Base-by-base conservation (phyloP, 1,140 invertebrate species). In the Camponotus floridanus region DNA sequence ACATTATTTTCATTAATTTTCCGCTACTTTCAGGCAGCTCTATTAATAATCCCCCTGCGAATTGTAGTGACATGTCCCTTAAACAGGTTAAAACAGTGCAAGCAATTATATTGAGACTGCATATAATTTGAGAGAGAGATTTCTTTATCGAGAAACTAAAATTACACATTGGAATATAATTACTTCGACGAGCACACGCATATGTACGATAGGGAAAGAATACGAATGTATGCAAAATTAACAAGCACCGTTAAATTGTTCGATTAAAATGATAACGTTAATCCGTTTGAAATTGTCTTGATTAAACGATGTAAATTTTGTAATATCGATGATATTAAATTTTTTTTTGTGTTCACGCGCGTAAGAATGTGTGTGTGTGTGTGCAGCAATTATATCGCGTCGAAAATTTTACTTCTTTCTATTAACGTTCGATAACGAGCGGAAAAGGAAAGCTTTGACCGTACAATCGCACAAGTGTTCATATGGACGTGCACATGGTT, bases 1-100 rank as follows among this genome's bases (percentile, higher is more conserved):
- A 90, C 78, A 78, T 85, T 73, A 83, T 90, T 67, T 89, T 86
- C 86, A 85, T 90, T 78, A 90, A 86, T 83, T 86, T 86, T 83
- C 48, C 48, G 48, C 31, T 13, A 57, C 26, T 48, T 13, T 42
- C 57, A 42, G 64, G 39, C 76, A 18, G 48, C 42, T 21, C 33
- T 61, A 74, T 90, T 90, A 90, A 90, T 78, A 80, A 61, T 33
- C 11, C 61, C 45, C 45, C 45, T 21, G 68, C 11, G 31, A 87
- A 85, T 90, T 85, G 65, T 45, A 61, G 48, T 64, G 68, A 80
- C 71, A 65, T 62, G 36, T 59, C 26, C 51, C 51, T n/a, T 62
- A 51, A 78, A 48, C 11, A 15, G 5, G 26, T 8, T 36, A 48
- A 45, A 85, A 85, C 85, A 61, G 80, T 59, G n/a, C 26, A 48